Percentiles rank a stretch among this genome's conserved stretches.
Evolutionary conservation across 2,888 invertebrate genomes (phyloP).

Genomic region (Nymphalis urticae): DNA sequence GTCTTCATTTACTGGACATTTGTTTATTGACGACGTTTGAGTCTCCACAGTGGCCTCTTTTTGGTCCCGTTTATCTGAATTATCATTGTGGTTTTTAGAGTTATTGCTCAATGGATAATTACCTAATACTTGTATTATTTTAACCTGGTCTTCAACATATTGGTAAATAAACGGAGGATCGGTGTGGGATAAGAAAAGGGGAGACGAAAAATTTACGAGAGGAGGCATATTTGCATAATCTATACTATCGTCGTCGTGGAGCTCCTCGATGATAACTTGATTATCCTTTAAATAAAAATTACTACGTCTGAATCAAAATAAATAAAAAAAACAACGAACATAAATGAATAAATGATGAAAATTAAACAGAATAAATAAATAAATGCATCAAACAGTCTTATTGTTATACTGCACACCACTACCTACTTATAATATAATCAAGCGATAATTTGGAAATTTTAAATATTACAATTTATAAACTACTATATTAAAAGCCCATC

Average conservation of each 20-base stretch:
- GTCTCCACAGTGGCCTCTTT: constrained; percentile 43
- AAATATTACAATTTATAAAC: constrained; percentile 7
- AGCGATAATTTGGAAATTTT: constrained; percentile 4
- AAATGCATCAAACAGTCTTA: constrained; percentile 75
- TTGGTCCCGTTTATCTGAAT: constrained; percentile 59
- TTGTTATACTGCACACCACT: constrained; percentile 10
- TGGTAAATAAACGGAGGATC: constrained; percentile 75
- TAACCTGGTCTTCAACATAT: constrained; percentile 71
- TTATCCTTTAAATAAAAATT: constrained; percentile 80
- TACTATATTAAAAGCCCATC: constrained; percentile 21
- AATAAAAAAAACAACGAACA: constrained; percentile 46
- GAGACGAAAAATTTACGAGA: constrained; percentile 64
- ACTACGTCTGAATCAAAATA: constrained; percentile 69
- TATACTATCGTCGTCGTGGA: constrained; percentile 72
- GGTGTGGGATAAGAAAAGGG: constrained; percentile 68
- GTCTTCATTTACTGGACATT: constrained; percentile 2
- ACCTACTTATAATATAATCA: constrained; percentile 11
- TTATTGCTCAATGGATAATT: constrained; percentile 60
- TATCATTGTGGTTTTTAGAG: constrained; percentile 52
- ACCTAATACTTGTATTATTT: constrained; percentile 71
- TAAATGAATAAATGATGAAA: constrained; percentile 42
- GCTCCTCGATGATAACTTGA: constrained; percentile 79
- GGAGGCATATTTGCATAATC: constrained; percentile 75
- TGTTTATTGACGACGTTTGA: constrained; percentile 17
- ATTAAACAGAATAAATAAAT: constrained; percentile 44